These are phyloP conservation scores for Drosophila kanapiae DNA, from an alignment of 1,140 invertebrate species.

Conservation along the genomic window DNA sequence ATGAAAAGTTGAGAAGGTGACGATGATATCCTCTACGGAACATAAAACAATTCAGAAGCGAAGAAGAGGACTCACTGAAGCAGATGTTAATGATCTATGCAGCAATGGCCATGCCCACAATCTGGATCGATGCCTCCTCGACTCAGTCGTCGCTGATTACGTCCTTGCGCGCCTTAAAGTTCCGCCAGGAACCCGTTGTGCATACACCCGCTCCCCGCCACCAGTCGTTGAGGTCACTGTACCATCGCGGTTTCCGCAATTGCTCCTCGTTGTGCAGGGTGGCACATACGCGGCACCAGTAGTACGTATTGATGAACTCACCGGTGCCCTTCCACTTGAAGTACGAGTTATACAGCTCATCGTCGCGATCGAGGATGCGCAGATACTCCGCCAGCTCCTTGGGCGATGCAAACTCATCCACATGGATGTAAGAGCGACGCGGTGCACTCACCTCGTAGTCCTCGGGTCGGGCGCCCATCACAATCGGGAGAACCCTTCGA, in stretches of 20 bases:
- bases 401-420: constrained; percentile 96
- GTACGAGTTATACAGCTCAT: constrained; percentile 96
- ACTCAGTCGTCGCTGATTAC: constrained; percentile 82
- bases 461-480: constrained; percentile 96
- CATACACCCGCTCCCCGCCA: constrained; percentile 92
- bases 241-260: constrained; percentile 87
- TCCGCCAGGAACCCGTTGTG: constrained; percentile 89
- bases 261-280: constrained; percentile 92
- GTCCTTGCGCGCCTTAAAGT: constrained; percentile 86
- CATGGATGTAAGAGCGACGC: constrained; percentile 95
- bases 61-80: constrained; percentile 27
- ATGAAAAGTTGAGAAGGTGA: background rate
- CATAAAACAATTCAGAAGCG: constrained; percentile 44
- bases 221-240: constrained; percentile 94
- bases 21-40: constrained; percentile 38
- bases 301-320: constrained; percentile 97
- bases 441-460: constrained; percentile 96
- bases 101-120: constrained; percentile 60
- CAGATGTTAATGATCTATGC: constrained; percentile 50
- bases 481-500: constrained; percentile 95
- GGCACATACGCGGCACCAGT: constrained; percentile 97
- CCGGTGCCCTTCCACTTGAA: constrained; percentile 97
- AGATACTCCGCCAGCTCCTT: constrained; percentile 94
- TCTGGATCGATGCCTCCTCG: constrained; percentile 50
- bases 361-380: constrained; percentile 93